Base-by-base conservation (phyloP, 1,140 invertebrate species). In the Drosophila tristis region DNA sequence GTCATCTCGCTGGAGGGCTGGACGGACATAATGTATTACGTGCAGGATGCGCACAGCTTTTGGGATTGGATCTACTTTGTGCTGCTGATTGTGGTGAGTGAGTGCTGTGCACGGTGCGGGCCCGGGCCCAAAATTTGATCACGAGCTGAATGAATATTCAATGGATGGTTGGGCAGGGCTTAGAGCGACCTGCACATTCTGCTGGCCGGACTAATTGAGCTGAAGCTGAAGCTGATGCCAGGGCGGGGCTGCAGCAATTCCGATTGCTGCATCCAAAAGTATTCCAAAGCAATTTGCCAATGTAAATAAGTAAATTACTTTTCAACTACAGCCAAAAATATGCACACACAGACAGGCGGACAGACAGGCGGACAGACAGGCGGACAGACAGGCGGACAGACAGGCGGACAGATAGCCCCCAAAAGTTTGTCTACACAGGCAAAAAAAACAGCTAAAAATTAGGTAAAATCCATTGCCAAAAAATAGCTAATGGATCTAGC, bases 21-120 rank as follows among this genome's bases (percentile, higher is more conserved):
- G 99, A 99, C 98, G 13, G 99, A 99, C 90, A 99, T 99, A 75
- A 99, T 99, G 99, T 98, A 98, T 91, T 92, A 92, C 85, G 91
- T 92, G 77, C 99, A 99, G 94, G 99, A 99, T 92, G 98, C 98
- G 59, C 99, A 99, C 93, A 99, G 98, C 50, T 99, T 99, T 92
- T 99, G 99, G 99, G 98, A 99, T 92, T 99, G 98, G 98, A 98
- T 99, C 74, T 99, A 99, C 93, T 99, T 99, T 93, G 98, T 99
- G 47, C 94, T 99, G 64, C 94, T 99, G 51, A 99, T 99, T 95
- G 99, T 99, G 93, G 98, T 99, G 95, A 96, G 98, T 99, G 95
- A 96, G 97, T 95, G 71, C 16, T 39, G 9, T 35, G 3, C 31
- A 23, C 29, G 53, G 49, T 48, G 25, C 56, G 42, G 56, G 16